Evolutionary conservation across 2,113 vertebrate genomes (phyloP).

Genomic region (Cavia aperea): DNA sequence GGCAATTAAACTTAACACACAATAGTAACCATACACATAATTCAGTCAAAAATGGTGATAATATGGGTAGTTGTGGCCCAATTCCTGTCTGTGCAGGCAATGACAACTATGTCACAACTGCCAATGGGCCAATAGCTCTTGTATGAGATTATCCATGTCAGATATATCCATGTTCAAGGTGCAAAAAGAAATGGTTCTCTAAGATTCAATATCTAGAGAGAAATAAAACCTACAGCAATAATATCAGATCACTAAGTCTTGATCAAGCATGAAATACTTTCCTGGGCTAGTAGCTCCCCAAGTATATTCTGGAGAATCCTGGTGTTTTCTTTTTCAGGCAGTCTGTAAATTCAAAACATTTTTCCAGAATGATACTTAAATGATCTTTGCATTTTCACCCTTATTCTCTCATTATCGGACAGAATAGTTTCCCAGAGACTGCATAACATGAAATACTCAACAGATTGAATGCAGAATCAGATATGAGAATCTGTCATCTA

Average conservation of each 20-base stretch:
- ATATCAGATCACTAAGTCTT: not conserved
- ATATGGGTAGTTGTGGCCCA: not conserved
- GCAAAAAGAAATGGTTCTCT: not conserved
- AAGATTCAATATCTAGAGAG: not conserved
- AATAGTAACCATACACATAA: not conserved
- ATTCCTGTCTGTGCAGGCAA: not conserved
- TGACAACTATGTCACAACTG: not conserved
- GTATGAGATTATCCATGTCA: not conserved
- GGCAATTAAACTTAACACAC: conserved; percentile 11
- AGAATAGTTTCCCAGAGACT: not conserved
- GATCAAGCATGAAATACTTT: not conserved
- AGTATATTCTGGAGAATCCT: not conserved
- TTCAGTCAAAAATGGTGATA: not conserved
- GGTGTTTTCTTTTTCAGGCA: not conserved
- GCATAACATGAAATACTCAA: not conserved
- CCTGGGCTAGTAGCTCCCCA: not conserved
- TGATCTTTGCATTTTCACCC: not conserved
- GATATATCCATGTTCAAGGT: not conserved
- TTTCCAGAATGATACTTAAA: not conserved
- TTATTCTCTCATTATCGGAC: not conserved
- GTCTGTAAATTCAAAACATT: not conserved
- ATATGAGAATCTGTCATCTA: not conserved
- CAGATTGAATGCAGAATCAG: not conserved
- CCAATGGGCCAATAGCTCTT: not conserved
- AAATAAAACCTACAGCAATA: not conserved